These are phyloP conservation scores for Octonoba sinensis DNA, from an alignment of 2,888 invertebrate species.

Conservation along the genomic window DNA sequence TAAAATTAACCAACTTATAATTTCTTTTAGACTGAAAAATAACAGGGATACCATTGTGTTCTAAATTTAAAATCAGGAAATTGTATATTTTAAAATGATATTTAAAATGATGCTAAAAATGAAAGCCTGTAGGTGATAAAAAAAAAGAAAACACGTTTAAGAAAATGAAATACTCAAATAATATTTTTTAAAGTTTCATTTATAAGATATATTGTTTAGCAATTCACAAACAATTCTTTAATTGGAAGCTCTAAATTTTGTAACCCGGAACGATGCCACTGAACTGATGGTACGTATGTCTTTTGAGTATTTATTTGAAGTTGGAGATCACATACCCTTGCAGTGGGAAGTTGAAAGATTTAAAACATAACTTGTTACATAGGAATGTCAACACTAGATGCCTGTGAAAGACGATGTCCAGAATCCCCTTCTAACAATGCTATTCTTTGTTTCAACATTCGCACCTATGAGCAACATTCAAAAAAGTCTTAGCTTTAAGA, in stretches of 20 bases:
- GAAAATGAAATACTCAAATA: no score
- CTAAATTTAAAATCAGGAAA: background rate
- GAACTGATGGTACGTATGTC: constrained; percentile 23
- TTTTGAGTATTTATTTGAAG: background rate
- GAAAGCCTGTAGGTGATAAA: no score
- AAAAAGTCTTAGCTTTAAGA: background rate
- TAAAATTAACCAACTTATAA: background rate
- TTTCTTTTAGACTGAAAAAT: background rate
- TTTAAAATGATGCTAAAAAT: background rate
- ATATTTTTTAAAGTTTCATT: no score
- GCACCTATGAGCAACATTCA: constrained; percentile 22
- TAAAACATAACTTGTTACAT: constrained; percentile 31
- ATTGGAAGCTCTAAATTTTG: no score
- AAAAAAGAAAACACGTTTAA: background rate
- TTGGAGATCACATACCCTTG: background rate
- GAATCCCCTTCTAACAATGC: constrained; percentile 63
- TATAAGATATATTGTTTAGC: no score
- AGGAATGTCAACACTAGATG: constrained; percentile 53
- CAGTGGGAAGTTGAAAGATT: constrained; percentile 1
- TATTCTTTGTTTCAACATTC: constrained; percentile 63
- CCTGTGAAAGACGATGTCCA: constrained; percentile 56
- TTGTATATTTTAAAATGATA: background rate
- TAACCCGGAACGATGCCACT: constrained; percentile 25
- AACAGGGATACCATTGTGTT: background rate
- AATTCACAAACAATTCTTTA: no score